Base-by-base conservation (phyloP, 92 coral and sea anemone genomes). In the Phenganax marumi region DNA sequence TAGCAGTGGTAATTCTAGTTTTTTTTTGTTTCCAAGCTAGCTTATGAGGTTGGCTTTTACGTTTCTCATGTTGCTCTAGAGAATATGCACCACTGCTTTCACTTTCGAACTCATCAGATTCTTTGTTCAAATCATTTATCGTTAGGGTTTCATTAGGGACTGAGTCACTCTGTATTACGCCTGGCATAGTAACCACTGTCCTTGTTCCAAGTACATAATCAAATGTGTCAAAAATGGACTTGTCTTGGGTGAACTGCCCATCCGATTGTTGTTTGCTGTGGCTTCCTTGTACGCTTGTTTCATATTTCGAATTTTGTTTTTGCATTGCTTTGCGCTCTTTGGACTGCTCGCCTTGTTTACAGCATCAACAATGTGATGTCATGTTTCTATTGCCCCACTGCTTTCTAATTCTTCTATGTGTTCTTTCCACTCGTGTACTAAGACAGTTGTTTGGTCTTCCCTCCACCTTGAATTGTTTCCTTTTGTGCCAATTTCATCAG, bases 391-490 rank as follows among this genome's bases (percentile, higher is more conserved):
- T 55, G 76, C 58, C 52, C 58, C 68, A 46, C 89, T 76, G 60
- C 91, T 81, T n/a, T n/a, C n/a, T n/a, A n/a, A n/a, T n/a, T n/a
- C n/a, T n/a, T n/a, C n/a, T n/a, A n/a, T n/a, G n/a, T 55, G 64
- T 68, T 89, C 89, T 50, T 82, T 89, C 91, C 89, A 89, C 53
- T 86, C 87, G 10, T 89, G 76, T 21, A 89, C 89, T 8, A 89
- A 53, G 10, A 86, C 77, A 1, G 19, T 13, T 8, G 87, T 63
- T 76, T 89, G 91, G 1, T 68, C 75, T 46, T 89, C 91, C 1
- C 85, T 47, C 89, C 89, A 89, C 33, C n/a, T n/a, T n/a, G n/a
- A n/a, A n/a, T n/a, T n/a, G n/a, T n/a, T n/a, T n/a, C n/a, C n/a
- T n/a, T n/a, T 56, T 82, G n/a, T n/a, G n/a, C n/a, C n/a, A n/a